Percentiles rank a stretch among this genome's conserved stretches.
These are phyloP conservation scores for Ladona fulva DNA, from an alignment of 1,140 invertebrate genomes.

Conservation along the genomic window DNA sequence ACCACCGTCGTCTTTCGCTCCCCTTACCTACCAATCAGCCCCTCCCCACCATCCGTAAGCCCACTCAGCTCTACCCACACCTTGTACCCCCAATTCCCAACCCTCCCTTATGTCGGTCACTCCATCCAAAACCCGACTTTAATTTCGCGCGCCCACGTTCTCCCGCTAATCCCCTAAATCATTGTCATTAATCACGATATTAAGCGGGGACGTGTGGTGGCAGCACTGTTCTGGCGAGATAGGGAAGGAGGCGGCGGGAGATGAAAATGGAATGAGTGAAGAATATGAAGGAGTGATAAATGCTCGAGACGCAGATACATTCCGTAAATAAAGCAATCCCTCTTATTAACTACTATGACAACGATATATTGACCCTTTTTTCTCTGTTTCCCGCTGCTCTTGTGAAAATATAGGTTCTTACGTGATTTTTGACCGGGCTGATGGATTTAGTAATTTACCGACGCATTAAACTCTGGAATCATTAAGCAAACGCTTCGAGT, in stretches of 20 bases:
- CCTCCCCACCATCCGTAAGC: background rate
- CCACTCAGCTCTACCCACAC: background rate
- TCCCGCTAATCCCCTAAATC: background rate
- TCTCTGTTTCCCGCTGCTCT: background rate
- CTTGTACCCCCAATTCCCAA: background rate
- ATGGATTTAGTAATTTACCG: background rate
- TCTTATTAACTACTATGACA: background rate
- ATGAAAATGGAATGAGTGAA: conserved; percentile 4
- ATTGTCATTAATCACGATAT: conserved; percentile 2
- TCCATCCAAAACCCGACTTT: conserved; percentile 4
- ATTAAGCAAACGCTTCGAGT: no score
- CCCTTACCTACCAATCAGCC: background rate
- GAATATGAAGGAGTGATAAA: background rate
- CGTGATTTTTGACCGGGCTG: background rate
- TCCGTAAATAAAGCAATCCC: conserved; percentile 1
- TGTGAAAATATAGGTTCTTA: background rate
- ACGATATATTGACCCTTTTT: background rate
- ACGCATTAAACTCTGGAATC: background rate
- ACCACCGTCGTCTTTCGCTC: background rate
- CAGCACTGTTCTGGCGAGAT: background rate
- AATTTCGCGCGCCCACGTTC: background rate
- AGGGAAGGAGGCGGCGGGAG: background rate
- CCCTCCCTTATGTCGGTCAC: background rate
- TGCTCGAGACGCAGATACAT: background rate
- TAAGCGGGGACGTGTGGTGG: background rate